These are phyloP conservation scores for Trachelipus rathkii DNA, from an alignment of 1,140 invertebrate genomes.

Conservation along the genomic window DNA sequence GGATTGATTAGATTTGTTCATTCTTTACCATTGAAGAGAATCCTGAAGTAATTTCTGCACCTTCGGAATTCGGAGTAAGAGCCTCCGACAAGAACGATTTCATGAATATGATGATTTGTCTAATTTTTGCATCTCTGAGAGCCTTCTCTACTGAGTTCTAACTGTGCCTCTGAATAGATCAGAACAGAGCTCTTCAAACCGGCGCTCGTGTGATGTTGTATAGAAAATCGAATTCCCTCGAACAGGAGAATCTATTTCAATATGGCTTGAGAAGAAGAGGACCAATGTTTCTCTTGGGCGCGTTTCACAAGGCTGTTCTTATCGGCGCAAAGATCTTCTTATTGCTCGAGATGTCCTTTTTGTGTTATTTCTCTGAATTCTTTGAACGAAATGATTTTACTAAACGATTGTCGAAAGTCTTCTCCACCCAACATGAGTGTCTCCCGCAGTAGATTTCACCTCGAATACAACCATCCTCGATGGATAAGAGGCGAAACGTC, in stretches of 20 bases:
- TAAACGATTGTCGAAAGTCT: conserved; percentile 48
- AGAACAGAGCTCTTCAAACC: conserved; percentile 54
- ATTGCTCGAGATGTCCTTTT: conserved; percentile 48
- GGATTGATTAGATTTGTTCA: conserved; percentile 73
- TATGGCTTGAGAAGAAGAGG: conserved; percentile 49
- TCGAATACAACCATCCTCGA: conserved; percentile 72
- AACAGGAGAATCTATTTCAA: conserved; percentile 67
- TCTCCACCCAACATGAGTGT: conserved; percentile 42
- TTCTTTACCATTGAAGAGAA: conserved; percentile 74
- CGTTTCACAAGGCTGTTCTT: conserved; percentile 65
- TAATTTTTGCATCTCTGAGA: conserved; percentile 66
- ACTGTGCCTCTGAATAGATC: conserved; percentile 53
- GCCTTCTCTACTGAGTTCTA: conserved; percentile 69
- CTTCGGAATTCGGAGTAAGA: conserved; percentile 68
- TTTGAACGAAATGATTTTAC: conserved; percentile 47
- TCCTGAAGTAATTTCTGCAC: conserved; percentile 75
- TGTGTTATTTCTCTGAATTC: conserved; percentile 47
- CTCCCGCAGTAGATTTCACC: conserved; percentile 67
- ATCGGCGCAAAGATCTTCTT: conserved; percentile 50
- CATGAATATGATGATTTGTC: conserved; percentile 67
- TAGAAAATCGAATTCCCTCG: conserved; percentile 61
- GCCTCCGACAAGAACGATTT: conserved; percentile 75
- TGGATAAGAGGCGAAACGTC: conserved; percentile 82
- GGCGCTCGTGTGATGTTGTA: conserved; percentile 52
- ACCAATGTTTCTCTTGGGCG: conserved; percentile 55